Evolutionary conservation across 2,797 vertebrate species (phyloP).

Genomic region (Craterocephalus amniculus): DNA sequence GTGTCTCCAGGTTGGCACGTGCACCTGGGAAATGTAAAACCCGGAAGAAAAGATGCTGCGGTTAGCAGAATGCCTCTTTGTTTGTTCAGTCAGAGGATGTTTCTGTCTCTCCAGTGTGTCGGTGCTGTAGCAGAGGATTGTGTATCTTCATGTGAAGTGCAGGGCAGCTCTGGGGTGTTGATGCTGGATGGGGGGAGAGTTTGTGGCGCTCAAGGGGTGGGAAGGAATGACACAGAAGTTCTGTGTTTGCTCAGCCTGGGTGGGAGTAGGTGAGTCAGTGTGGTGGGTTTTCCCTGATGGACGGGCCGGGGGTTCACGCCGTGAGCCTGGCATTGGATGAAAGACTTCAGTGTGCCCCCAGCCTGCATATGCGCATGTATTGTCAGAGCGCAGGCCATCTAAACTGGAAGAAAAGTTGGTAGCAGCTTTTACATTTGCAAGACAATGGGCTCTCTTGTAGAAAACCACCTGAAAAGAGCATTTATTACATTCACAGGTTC

Average conservation of each 20-base stretch:
- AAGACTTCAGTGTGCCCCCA: slow-evolving; percentile 63
- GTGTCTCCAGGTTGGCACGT: not conserved
- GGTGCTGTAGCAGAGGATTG: slow-evolving; percentile 40
- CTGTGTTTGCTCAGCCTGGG: slow-evolving; percentile 55
- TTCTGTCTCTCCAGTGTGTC: slow-evolving; percentile 24
- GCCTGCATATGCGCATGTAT: slow-evolving; percentile 21
- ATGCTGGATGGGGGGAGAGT: slow-evolving; percentile 1
- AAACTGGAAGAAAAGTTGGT: slow-evolving; percentile 12
- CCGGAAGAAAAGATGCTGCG: slow-evolving; percentile 19
- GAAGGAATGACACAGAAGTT: slow-evolving; percentile 62
- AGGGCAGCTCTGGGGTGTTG: slow-evolving; percentile 25
- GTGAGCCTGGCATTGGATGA: slow-evolving; percentile 64
- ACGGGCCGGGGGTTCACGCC: slow-evolving; percentile 29
- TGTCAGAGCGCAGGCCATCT: slow-evolving; percentile 17
- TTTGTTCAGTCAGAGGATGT: slow-evolving; percentile 20
- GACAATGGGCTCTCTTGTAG: not conserved
- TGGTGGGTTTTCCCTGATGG: slow-evolving; percentile 35
- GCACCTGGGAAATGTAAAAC: slow-evolving; percentile 17
- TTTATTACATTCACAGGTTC: too few species aligned
- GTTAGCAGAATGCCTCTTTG: slow-evolving; percentile 36
- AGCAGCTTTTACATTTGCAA: too few species aligned
- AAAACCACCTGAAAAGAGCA: too few species aligned
- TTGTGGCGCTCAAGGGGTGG: slow-evolving; percentile 34
- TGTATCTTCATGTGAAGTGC: slow-evolving; percentile 34
- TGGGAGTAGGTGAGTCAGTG: slow-evolving; percentile 55